Evolutionary conservation across 1,140 invertebrate genomes (phyloP).

Genomic region (Pantala flavescens): DNA sequence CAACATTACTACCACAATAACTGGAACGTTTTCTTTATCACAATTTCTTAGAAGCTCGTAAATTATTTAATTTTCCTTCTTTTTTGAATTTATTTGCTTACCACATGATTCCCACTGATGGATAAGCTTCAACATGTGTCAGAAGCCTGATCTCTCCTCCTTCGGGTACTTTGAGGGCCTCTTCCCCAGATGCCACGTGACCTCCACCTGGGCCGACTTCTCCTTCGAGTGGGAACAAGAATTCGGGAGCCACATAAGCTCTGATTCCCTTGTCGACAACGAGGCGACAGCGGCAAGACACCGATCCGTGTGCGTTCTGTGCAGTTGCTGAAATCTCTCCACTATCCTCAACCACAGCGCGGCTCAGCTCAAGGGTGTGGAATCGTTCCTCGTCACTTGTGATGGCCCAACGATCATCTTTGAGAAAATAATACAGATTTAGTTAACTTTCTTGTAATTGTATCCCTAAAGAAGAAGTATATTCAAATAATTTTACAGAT

Average conservation of each 20-base stretch:
- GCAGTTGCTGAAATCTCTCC: slow-evolving; percentile 73
- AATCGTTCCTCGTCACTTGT: slow-evolving; percentile 56
- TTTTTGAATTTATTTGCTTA: slow-evolving; percentile 34
- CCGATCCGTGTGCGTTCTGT: slow-evolving; percentile 67
- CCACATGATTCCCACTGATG: slow-evolving; percentile 68
- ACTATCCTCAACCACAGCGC: slow-evolving; percentile 63
- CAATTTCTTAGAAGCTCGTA: too few relatives aligned
- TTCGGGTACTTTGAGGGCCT: slow-evolving; percentile 30
- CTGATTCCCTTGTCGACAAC: slow-evolving; percentile 76
- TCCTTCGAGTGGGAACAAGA: slow-evolving; percentile 54
- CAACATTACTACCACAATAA: too few relatives aligned
- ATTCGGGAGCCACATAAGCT: slow-evolving; percentile 67
- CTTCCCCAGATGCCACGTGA: not conserved
- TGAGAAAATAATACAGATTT: not conserved
- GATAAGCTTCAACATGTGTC: slow-evolving; percentile 68
- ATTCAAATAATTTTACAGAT: too few relatives aligned
- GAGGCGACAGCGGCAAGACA: slow-evolving; percentile 67
- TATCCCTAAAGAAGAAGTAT: too few relatives aligned
- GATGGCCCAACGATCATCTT: not conserved
- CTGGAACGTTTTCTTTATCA: too few relatives aligned
- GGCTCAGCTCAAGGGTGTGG: slow-evolving; percentile 72
- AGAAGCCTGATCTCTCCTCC: slow-evolving; percentile 55
- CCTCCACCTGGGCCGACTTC: slow-evolving; percentile 28
- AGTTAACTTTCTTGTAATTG: too few relatives aligned
- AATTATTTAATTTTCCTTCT: too few relatives aligned